A percentile compares a stretch with the other conserved stretches of the same genome.
Conservation (phyloP, 2,113 vertebrate species). For the Paraplagusia blochii region DNA sequence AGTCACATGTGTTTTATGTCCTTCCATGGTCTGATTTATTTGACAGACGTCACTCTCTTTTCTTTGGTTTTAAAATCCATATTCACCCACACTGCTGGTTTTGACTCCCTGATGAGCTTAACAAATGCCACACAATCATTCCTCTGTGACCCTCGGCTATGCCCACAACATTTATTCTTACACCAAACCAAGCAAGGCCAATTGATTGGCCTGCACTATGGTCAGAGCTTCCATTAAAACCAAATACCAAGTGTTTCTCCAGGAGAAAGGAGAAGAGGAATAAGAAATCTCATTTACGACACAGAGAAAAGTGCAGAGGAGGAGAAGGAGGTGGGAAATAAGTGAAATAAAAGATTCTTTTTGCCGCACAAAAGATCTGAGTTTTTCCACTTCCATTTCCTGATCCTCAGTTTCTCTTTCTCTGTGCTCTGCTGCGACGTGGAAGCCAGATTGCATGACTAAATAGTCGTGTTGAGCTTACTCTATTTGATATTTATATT, state of each 20-base stretch:
- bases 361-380: conserved; percentile 69
- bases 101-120: conserved; percentile 61
- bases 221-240: conserved; percentile 54
- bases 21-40: conserved; percentile 30
- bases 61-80: conserved; percentile 61
- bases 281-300: conserved; percentile 65
- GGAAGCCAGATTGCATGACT: conserved; percentile 73
- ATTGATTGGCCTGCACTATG: conserved; percentile 65
- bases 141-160: conserved; percentile 56
- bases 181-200: conserved; percentile 65
- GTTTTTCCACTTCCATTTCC: conserved; percentile 65
- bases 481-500: conserved; percentile 79
- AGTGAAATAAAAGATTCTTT: conserved; percentile 59
- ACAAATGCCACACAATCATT: conserved; percentile 71
- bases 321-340: conserved; percentile 53
- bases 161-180: conserved; percentile 65
- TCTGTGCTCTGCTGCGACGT: conserved; percentile 37
- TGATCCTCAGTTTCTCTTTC: conserved; percentile 63
- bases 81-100: conserved; percentile 63
- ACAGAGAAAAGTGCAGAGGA: conserved; percentile 36
- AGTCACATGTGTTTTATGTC: conserved; percentile 16
- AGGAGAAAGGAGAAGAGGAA: conserved; percentile 44
- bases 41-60: conserved; percentile 46
- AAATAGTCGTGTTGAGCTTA: conserved; percentile 72
- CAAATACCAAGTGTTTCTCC: conserved; percentile 47